Base-by-base conservation (phyloP, 2,113 vertebrate species). In the Dendrocopos noguchii region DNA sequence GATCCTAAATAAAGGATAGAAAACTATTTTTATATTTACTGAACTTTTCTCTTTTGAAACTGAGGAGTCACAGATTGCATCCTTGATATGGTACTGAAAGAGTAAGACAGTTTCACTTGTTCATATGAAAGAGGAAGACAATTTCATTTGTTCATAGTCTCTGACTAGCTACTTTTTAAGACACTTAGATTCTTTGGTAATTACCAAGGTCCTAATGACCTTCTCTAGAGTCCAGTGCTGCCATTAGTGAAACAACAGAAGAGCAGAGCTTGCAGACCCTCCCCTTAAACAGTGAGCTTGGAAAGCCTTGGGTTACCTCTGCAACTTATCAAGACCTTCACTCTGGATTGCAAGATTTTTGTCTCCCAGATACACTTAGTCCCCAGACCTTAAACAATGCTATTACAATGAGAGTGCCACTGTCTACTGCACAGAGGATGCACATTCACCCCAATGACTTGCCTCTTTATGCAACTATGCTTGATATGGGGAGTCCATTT, bases 361-460 rank as follows among this genome's bases (percentile, higher is more conserved):
- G 47, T 60, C 44, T 75, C 42, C 19, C 10, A 6, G 24, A 20
- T 46, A 17, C 2, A 25, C n/a, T 50, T 47, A 34, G 6, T 64
- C 68, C 21, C 7, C 5, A 12, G 4, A 21, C 7, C 13, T 71
- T 33, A 16, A 20, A 24, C 0, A 1, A 29, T 31, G 21, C 15
- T 44, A 21, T 22, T 44, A 15, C 27, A 31, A 36, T 5, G 31
- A 5, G 12, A 72, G 12, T 19, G 64, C 55, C 7, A 1, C 8
- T 55, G 2, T 20, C 39, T 39, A 1, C n/a, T 24, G 34, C 27
- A 33, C 36, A 60, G 71, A 61, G 50, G 27, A 70, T 21, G 29
- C 15, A 31, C 10, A 24, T 42, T 53, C 31, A 60, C 4, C 15
- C 50, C 44, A 28, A 10, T 7, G 22, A 59, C 33, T 67, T 47